Conservation (phyloP, 92 coral and sea anemone species). For the Epizoanthus ramosus region DNA sequence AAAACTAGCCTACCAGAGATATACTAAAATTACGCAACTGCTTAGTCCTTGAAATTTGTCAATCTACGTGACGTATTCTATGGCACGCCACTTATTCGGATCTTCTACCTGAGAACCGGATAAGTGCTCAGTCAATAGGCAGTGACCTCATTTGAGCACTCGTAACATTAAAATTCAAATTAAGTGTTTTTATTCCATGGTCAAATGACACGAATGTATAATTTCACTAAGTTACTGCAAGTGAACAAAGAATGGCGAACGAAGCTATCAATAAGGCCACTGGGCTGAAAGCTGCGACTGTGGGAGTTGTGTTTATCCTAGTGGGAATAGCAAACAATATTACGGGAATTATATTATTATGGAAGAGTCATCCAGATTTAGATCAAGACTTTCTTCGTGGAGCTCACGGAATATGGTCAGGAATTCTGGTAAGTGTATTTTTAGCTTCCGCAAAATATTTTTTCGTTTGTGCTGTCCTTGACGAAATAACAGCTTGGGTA, state of each 20-base stretch:
- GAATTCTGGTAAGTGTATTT: constrained; percentile 12
- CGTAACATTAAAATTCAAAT: constrained; percentile 7
- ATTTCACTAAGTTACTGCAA: neutral
- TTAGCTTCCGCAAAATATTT: neutral
- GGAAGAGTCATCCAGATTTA: constrained; percentile 16
- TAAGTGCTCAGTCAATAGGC: too few species aligned
- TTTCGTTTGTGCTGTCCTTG: neutral
- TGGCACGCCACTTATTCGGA: too few species aligned
- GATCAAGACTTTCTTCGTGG: constrained; percentile 20
- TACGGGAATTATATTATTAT: constrained; percentile 25
- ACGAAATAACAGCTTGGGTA: neutral
- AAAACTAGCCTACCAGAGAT: too few species aligned
- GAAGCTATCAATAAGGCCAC: neutral
- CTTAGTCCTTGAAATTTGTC: too few species aligned
- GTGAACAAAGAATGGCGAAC: neutral
- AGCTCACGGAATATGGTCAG: constrained; percentile 47
- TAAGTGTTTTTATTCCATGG: neutral
- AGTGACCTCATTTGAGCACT: constrained; percentile 14
- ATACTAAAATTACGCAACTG: too few species aligned
- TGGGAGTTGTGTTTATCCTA: neutral
- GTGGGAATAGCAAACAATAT: constrained; percentile 6
- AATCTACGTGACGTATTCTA: too few species aligned
- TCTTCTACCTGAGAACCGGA: too few species aligned
- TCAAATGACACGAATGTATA: neutral
- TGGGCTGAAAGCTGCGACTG: constrained; percentile 5